phyloP scores from a whole-genome alignment of 2,797 vertebrate genomes.

The Danio albolineatus region DNA sequence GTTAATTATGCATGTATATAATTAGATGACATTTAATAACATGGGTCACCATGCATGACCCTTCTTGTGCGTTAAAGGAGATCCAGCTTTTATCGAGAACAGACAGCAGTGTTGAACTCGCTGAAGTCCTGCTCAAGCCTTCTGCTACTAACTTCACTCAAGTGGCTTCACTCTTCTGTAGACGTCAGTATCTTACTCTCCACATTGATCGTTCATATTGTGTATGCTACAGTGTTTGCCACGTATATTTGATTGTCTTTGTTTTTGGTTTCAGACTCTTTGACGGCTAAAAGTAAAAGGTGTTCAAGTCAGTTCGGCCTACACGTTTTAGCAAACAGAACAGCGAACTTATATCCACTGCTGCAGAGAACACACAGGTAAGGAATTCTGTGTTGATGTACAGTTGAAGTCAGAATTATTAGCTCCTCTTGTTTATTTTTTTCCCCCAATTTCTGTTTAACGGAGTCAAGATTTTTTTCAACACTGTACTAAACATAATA shows the following conservation, averaged over 20 bases:
- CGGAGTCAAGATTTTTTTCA: no score
- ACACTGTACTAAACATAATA: no score
- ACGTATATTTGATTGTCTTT: background rate
- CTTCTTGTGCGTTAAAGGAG: slow-evolving; percentile 77
- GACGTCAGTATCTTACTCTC: slow-evolving; percentile 77
- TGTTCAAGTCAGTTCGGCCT: slow-evolving; percentile 75
- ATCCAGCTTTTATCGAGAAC: slow-evolving; percentile 84
- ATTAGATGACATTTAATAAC: background rate
- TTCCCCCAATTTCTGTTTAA: no score
- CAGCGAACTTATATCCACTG: slow-evolving; percentile 81
- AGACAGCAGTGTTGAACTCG: slow-evolving; percentile 82
- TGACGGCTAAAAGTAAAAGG: slow-evolving; percentile 73
- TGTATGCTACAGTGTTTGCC: background rate
- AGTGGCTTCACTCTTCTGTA: slow-evolving; percentile 89
- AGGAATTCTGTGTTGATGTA: slow-evolving; percentile 14
- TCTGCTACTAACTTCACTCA: slow-evolving; percentile 90
- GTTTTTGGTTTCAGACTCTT: slow-evolving; percentile 72
- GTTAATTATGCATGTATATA: background rate
- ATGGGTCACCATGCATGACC: background rate
- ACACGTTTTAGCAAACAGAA: slow-evolving; percentile 72
- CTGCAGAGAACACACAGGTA: slow-evolving; percentile 83
- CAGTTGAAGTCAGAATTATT: no score
- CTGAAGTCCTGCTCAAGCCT: slow-evolving; percentile 84
- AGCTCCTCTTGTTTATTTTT: no score
- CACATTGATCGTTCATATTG: background rate